These are phyloP conservation scores for Sericinus montela DNA, from an alignment of 2,888 invertebrate species.

Conservation along the genomic window DNA sequence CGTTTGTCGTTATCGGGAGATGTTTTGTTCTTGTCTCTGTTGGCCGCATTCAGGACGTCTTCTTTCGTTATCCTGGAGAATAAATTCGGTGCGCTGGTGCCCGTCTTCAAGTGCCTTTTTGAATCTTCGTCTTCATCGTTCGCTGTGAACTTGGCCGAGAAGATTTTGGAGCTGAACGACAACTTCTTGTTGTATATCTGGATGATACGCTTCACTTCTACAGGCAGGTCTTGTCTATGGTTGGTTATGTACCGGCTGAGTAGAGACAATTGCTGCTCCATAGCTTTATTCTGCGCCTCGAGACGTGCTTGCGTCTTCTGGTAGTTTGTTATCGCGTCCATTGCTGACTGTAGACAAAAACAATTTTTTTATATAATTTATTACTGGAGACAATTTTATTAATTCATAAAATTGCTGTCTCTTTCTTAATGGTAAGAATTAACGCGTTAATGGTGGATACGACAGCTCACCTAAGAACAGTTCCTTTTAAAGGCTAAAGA, in stretches of 20 bases:
- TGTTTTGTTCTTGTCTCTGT: constrained; percentile 27
- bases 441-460: no score
- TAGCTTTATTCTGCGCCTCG: constrained; percentile 84
- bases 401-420: no score
- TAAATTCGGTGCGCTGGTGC: constrained; percentile 62
- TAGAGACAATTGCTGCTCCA: constrained; percentile 86
- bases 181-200: constrained; percentile 76
- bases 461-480: no score
- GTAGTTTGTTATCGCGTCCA: constrained; percentile 82
- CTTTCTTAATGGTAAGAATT: no score
- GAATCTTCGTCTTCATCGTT: constrained; percentile 63
- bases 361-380: no score
- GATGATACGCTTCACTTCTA: constrained; percentile 86
- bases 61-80: constrained; percentile 60
- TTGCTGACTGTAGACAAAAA: constrained; percentile 68
- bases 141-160: constrained; percentile 48
- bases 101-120: constrained; percentile 52
- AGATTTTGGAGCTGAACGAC: constrained; percentile 65
- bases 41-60: constrained; percentile 39
- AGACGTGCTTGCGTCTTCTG: constrained; percentile 82
- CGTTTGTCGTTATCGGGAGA: constrained; percentile 47
- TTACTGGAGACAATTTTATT: no score
- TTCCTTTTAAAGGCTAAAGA: no score
- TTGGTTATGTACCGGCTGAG: constrained; percentile 86
- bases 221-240: constrained; percentile 84